phyloP scores from a whole-genome alignment of 2,888 invertebrate species.

The Ophonus ardosiacus region DNA sequence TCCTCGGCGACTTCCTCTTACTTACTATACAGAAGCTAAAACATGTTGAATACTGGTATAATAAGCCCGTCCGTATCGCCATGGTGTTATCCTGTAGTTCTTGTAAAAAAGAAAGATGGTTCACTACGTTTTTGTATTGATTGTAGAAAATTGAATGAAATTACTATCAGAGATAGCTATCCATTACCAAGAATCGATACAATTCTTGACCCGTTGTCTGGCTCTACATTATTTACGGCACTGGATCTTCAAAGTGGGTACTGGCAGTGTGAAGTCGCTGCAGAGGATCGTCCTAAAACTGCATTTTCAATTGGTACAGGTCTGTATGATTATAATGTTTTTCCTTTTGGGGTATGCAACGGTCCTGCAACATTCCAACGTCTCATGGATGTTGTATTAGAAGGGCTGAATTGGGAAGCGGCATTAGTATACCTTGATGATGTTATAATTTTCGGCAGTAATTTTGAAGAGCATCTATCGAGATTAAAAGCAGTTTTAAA shows the following conservation, averaged over 20 bases:
- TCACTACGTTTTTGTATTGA: constrained; percentile 13
- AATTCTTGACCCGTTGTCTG: constrained; percentile 10
- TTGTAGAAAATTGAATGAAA: constrained; percentile 17
- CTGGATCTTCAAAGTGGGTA: constrained; percentile 19
- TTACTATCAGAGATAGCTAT: constrained; percentile 24
- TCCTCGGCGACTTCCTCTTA: too few species aligned
- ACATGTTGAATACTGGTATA: too few species aligned
- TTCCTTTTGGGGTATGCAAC: constrained; percentile 49
- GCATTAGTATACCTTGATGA: constrained; percentile 48
- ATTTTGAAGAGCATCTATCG: neutral
- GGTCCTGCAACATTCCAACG: constrained; percentile 47
- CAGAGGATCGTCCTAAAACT: constrained; percentile 10
- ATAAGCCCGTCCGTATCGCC: too few species aligned
- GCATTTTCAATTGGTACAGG: constrained; percentile 34
- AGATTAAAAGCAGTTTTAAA: neutral
- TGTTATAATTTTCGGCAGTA: too few species aligned
- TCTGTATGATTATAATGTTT: neutral
- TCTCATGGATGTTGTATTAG: constrained; percentile 33
- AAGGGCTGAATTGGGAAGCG: constrained; percentile 28
- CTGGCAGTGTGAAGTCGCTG: constrained; percentile 22
- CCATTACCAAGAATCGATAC: constrained; percentile 37
- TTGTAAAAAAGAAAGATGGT: too few species aligned
- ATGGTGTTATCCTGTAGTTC: too few species aligned
- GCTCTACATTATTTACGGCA: constrained; percentile 7
- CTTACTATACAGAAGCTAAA: too few species aligned